Evolutionary conservation across 2,888 invertebrate genomes (phyloP).

Genomic region (Syrista parreyssii): DNA sequence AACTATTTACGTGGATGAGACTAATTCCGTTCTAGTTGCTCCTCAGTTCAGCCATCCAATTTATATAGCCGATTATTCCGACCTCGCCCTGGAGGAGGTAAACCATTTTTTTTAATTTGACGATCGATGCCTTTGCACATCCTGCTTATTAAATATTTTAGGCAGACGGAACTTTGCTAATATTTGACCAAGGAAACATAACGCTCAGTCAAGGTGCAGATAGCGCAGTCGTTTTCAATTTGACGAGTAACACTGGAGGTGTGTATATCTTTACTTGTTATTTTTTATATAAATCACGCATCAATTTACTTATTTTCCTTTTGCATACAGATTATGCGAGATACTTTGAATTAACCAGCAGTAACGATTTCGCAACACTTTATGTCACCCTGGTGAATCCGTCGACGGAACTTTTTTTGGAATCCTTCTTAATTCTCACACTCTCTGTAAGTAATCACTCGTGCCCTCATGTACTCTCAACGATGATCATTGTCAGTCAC

Average conservation of each 20-base stretch:
- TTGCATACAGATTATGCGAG: conserved; percentile 5
- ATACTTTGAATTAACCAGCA: conserved; percentile 10
- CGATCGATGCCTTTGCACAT: neutral
- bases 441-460: conserved; percentile 26
- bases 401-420: conserved; percentile 22
- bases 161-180: conserved; percentile 25
- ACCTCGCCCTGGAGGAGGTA: conserved; percentile 27
- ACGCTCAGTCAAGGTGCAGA: conserved; percentile 22
- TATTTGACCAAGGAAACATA: conserved; percentile 25
- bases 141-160: conserved; percentile 6
- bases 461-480: neutral
- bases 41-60: conserved; percentile 31
- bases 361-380: conserved; percentile 17
- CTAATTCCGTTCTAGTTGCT: conserved; percentile 24
- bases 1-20: conserved; percentile 32
- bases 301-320: neutral
- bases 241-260: conserved; percentile 15
- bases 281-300: neutral
- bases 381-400: conserved; percentile 23
- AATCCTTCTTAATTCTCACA: conserved; percentile 25
- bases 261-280: neutral
- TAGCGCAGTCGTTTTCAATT: conserved; percentile 11
- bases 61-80: conserved; percentile 34
- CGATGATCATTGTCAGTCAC: neutral
- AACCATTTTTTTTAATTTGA: conserved; percentile 8